A percentile compares a stretch with the other conserved stretches of the same genome.
These are phyloP conservation scores for Drosophila guanche DNA, from an alignment of 1,140 invertebrate species.

Conservation along the genomic window DNA sequence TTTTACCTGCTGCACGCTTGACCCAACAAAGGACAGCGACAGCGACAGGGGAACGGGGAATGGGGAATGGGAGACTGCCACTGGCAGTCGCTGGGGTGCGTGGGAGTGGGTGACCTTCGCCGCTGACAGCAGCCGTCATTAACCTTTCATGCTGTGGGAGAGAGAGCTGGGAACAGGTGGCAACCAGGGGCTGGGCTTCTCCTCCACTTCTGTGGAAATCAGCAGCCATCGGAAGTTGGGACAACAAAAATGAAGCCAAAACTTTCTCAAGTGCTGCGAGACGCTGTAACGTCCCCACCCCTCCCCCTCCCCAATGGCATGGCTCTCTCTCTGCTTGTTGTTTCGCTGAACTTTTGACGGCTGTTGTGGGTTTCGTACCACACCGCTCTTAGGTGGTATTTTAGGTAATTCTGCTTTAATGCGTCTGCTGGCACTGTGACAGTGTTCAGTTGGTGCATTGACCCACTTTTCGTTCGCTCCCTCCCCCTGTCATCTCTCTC, in stretches of 20 bases:
- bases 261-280: conserved; percentile 61
- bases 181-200: conserved; percentile 4
- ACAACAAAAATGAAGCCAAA: conserved; percentile 42
- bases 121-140: conserved; percentile 78
- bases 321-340: background rate
- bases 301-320: too few species aligned
- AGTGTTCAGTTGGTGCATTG: conserved; percentile 30
- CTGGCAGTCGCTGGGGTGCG: background rate
- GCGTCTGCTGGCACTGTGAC: conserved; percentile 34
- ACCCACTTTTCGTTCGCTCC: conserved; percentile 45
- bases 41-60: conserved; percentile 3
- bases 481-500: background rate
- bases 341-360: conserved; percentile 44
- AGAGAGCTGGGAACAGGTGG: conserved; percentile 61
- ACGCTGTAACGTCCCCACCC: conserved; percentile 28
- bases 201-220: background rate
- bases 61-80: conserved; percentile 1
- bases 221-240: conserved; percentile 45
- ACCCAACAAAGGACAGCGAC: conserved; percentile 59
- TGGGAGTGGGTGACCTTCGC: conserved; percentile 63
- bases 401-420: conserved; percentile 55
- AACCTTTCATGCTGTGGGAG: conserved; percentile 74
- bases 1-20: conserved; percentile 73
- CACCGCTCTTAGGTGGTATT: too few species aligned
- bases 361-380: conserved; percentile 13